phyloP scores from a whole-genome alignment of 2,797 vertebrate species.

The Rousettus madagascariensis region DNA sequence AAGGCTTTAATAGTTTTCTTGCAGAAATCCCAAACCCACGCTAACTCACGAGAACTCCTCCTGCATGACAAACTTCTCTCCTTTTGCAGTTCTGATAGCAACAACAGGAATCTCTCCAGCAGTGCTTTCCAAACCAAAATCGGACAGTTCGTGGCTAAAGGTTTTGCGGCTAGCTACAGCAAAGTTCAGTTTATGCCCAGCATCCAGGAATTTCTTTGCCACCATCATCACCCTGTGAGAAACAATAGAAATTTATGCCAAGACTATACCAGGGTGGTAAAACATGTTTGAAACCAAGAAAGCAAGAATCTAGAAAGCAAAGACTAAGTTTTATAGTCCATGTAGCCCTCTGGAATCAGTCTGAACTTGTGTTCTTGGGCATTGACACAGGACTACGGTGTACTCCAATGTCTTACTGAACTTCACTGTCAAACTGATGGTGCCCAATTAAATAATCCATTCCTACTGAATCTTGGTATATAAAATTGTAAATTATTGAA shows the following conservation, averaged over 20 bases:
- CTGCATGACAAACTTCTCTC: slow-evolving; percentile 96
- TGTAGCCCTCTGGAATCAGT: neutral
- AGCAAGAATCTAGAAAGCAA: slow-evolving; percentile 14
- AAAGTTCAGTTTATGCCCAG: slow-evolving; percentile 92
- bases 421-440: neutral
- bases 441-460: neutral
- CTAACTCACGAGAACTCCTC: slow-evolving; percentile 95
- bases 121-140: slow-evolving; percentile 91
- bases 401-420: neutral
- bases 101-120: slow-evolving; percentile 92
- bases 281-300: slow-evolving; percentile 43
- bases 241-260: slow-evolving; percentile 16
- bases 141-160: slow-evolving; percentile 92
- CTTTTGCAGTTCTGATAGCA: slow-evolving; percentile 92
- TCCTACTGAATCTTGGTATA: neutral
- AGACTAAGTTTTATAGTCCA: neutral
- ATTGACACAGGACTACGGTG: neutral
- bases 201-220: slow-evolving; percentile 94
- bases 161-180: slow-evolving; percentile 93
- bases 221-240: slow-evolving; percentile 95
- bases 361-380: neutral
- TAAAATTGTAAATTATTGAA: neutral
- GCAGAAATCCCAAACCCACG: slow-evolving; percentile 26
- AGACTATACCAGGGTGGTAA: neutral
- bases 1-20: slow-evolving; percentile 20